Conservation (phyloP, 2,113 vertebrate species). For the Phaethornis superciliosus region DNA sequence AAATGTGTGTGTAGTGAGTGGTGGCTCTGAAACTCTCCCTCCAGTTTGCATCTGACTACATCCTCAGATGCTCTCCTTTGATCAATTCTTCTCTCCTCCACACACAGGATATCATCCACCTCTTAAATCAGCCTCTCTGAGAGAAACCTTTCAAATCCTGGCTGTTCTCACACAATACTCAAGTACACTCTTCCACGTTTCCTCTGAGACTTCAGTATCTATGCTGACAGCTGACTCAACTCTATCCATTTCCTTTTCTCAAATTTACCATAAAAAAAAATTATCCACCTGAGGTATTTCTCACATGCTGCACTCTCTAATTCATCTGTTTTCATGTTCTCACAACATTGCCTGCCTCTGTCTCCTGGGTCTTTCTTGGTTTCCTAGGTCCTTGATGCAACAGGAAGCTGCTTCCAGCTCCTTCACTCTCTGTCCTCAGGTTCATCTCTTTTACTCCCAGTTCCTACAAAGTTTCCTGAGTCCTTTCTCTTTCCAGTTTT, state of each 20-base stretch:
- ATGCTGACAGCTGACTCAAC: not conserved
- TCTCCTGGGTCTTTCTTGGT: not conserved
- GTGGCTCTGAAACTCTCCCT: not conserved
- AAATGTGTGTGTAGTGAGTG: accelerated
- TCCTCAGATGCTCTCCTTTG: not conserved
- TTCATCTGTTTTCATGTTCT: not conserved
- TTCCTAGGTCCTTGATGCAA: not conserved
- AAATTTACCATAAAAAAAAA: not conserved
- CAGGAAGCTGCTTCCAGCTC: not conserved
- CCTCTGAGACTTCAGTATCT: not conserved
- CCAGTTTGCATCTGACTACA: not conserved
- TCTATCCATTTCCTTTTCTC: not conserved
- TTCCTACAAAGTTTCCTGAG: not conserved
- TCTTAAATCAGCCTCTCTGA: not conserved
- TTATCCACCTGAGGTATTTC: not conserved
- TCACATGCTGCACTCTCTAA: not conserved
- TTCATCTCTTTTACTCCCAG: not conserved
- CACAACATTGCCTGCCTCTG: not conserved
- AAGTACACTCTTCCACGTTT: not conserved
- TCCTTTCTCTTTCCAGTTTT: not conserved
- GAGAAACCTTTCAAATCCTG: not conserved
- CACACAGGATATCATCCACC: not conserved
- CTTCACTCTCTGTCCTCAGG: not conserved
- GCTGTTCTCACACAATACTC: not conserved
- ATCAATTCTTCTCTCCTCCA: not conserved